Percentiles rank a stretch among this genome's conserved stretches.
These are phyloP conservation scores for Platycheirus rosarum DNA, from an alignment of 2,888 invertebrate genomes.

Conservation along the genomic window DNA sequence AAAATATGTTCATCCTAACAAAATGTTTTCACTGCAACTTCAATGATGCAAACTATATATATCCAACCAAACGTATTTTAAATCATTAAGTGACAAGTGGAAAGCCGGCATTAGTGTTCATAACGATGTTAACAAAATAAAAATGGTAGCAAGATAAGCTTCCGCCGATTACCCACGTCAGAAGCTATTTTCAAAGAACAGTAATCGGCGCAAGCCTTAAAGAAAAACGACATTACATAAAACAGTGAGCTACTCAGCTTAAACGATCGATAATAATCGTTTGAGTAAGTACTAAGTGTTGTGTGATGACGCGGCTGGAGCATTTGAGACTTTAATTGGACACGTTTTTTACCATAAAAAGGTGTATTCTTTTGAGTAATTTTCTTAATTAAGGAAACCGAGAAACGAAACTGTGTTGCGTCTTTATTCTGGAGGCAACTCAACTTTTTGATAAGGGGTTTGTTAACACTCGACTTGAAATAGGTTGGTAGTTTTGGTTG, in stretches of 20 bases:
- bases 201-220: not conserved
- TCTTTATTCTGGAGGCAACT: constrained; percentile 21
- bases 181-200: not conserved
- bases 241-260: constrained; percentile 22
- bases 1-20: no score
- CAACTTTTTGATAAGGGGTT: constrained; percentile 23
- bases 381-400: constrained; percentile 37
- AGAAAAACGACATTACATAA: constrained; percentile 17
- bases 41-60: no score
- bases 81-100: no score
- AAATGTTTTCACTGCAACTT: no score
- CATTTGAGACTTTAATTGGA: constrained; percentile 53
- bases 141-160: constrained; percentile 23
- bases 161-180: constrained; percentile 46
- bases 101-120: no score
- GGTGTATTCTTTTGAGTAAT: constrained; percentile 21
- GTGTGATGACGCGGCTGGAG: no score
- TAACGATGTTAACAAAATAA: no score
- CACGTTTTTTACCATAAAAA: constrained; percentile 31
- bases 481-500: no score
- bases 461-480: constrained; percentile 15
- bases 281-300: constrained; percentile 18
- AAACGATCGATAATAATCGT: constrained; percentile 62
- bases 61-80: no score
- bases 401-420: constrained; percentile 34